Evolutionary conservation across 2,888 invertebrate species (phyloP).

Genomic region (Dryococelus australis): DNA sequence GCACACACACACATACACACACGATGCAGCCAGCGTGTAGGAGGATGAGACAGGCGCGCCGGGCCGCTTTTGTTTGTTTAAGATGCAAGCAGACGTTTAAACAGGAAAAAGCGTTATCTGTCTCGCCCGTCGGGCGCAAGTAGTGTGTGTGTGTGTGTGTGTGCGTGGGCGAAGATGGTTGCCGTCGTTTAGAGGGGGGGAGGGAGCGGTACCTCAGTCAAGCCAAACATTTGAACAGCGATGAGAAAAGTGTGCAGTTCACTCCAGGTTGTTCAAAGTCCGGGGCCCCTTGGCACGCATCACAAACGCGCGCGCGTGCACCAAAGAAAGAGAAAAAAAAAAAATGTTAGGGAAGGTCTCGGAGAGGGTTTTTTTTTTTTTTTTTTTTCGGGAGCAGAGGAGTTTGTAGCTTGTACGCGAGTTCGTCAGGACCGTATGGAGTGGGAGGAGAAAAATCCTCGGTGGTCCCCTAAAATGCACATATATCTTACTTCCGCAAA

Average conservation of each 20-base stretch:
- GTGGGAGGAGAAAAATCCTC: too few species aligned
- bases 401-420: too few species aligned
- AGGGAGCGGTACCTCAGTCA: neutral
- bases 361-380: too few species aligned
- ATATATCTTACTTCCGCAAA: too few species aligned
- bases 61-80: neutral
- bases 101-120: slow-evolving; percentile 16
- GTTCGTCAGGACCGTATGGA: too few species aligned
- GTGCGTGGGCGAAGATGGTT: neutral
- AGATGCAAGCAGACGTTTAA: slow-evolving; percentile 8
- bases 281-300: neutral
- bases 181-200: neutral
- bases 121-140: slow-evolving; percentile 2
- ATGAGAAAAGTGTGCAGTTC: slow-evolving; percentile 17
- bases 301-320: neutral
- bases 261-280: slow-evolving; percentile 27
- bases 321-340: neutral
- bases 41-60: neutral
- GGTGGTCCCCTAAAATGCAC: too few species aligned
- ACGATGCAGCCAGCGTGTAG: neutral
- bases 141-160: neutral
- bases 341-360: neutral
- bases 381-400: too few species aligned
- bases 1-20: too few species aligned
- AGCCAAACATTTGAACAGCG: slow-evolving; percentile 11